Base-by-base conservation (phyloP, 2,797 vertebrate species). In the Peromyscus nudipes region DNA sequence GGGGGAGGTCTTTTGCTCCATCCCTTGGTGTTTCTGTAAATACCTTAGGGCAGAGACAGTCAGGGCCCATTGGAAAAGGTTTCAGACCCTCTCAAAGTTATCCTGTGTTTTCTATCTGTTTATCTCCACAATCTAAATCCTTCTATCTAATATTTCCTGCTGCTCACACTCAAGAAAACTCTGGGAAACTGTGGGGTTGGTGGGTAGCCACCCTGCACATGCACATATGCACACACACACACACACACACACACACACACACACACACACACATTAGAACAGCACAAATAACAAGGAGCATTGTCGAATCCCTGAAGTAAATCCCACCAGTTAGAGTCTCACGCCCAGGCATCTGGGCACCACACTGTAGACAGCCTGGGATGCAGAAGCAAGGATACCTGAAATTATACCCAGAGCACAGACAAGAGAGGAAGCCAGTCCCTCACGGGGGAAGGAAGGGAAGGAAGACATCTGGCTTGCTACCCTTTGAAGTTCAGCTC, bases 401-500 rank as follows among this genome's bases (percentile, higher is more conserved):
- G 82, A 93, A 91, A 76, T 77, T 88, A 91, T 0, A n/a, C 52
- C 31, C 14, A 4, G n/a, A 80, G 73, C 6, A 1, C 85, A 69
- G 79, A 71, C 57, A 46, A 8, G 79, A 91, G 71, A 94, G 96
- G 81, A 95, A 86, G 43, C 29, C 85, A 89, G 88, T 65, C 37
- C n/a, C 62, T 91, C 2, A 0, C 4, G 8, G 10, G 75, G 43
- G 46, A 31, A 49, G 43, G 6, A 1, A 34, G 62, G 62, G n/a
- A 46, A 67, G 89, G 87, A 55, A 83, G 73, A 43, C 95, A 89
- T 95, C 88, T 88, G 95, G 94, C 62, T 64, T 1, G 29, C 52
- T 95, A n/a, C 79, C 86, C 89, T 97, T 97, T 97, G 96, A 97
- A 96, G 91, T 94, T 89, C 87, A 55, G 43, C 25, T 91, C 60